A percentile compares a stretch with the other conserved stretches of the same genome.
Evolutionary conservation across 1,140 invertebrate species (phyloP).

Genomic region (Samia ricini): DNA sequence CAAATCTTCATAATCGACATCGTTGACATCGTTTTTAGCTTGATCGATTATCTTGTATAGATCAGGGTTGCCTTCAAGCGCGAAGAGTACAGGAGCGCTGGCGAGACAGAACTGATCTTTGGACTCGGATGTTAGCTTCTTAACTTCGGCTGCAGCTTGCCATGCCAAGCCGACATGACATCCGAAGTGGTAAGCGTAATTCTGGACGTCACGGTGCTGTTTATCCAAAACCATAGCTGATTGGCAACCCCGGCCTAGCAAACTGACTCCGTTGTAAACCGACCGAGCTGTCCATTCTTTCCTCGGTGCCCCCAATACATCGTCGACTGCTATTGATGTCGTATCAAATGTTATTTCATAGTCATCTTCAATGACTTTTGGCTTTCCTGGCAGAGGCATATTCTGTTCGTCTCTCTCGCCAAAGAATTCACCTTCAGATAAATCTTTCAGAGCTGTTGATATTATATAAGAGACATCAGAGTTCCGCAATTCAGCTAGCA

Average conservation of each 20-base stretch:
- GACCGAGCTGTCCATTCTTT: slow-evolving; percentile 91
- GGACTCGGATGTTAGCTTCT: slow-evolving; percentile 58
- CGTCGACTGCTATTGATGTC: slow-evolving; percentile 58
- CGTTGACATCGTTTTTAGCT: slow-evolving; percentile 81
- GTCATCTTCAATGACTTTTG: slow-evolving; percentile 49
- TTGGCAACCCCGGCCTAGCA: slow-evolving; percentile 90
- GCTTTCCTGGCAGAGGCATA: slow-evolving; percentile 84
- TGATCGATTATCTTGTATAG: slow-evolving; percentile 83
- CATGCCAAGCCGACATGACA: slow-evolving; percentile 90
- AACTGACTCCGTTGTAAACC: slow-evolving; percentile 85
- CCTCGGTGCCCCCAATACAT: slow-evolving; percentile 81
- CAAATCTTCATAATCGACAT: slow-evolving; percentile 84
- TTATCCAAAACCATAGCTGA: slow-evolving; percentile 88
- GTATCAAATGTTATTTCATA: slow-evolving; percentile 53
- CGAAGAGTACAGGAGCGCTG: slow-evolving; percentile 88
- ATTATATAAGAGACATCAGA: slow-evolving; percentile 90
- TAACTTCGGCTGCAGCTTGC: slow-evolving; percentile 84
- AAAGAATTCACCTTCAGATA: slow-evolving; percentile 92
- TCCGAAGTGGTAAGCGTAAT: slow-evolving; percentile 89
- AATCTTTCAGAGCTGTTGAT: slow-evolving; percentile 87
- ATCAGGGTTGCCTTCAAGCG: slow-evolving; percentile 83
- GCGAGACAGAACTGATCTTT: slow-evolving; percentile 81
- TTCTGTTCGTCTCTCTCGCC: slow-evolving; percentile 88
- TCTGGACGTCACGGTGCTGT: slow-evolving; percentile 81
- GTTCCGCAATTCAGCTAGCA: slow-evolving; percentile 84